Evolutionary conservation across 1,140 invertebrate genomes (phyloP).

Genomic region (Drosophila aff.): DNA sequence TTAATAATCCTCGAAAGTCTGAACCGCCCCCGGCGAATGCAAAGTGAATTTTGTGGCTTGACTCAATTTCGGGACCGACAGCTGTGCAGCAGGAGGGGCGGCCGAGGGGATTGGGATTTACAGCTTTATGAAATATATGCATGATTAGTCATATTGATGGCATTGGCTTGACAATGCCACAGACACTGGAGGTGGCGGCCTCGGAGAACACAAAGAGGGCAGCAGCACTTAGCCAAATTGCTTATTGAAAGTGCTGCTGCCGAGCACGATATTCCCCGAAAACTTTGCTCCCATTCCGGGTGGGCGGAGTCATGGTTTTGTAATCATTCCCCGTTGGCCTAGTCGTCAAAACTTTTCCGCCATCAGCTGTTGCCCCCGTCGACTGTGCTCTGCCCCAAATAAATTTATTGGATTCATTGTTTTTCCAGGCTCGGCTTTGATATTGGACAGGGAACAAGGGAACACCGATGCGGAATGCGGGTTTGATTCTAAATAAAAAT

Average conservation of each 20-base stretch:
- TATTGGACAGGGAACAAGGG: conserved; percentile 35
- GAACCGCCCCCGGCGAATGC: conserved; percentile 62
- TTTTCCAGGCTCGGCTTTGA: conserved; percentile 31
- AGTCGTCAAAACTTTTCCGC: conserved; percentile 54
- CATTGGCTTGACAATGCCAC: conserved; percentile 54
- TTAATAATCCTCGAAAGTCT: conserved; percentile 76
- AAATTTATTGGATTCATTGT: conserved; percentile 71
- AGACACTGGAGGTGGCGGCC: conserved; percentile 9
- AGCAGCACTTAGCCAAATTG: conserved; percentile 76
- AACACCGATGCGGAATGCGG: conserved; percentile 26
- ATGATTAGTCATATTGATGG: conserved; percentile 81
- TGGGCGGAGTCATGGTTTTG: conserved; percentile 50
- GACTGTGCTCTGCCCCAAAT: background rate
- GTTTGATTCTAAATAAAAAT: conserved; percentile 27
- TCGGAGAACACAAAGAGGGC: conserved; percentile 4
- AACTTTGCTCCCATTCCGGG: conserved; percentile 38
- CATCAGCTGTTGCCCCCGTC: conserved; percentile 54
- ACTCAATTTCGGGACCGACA: conserved; percentile 76
- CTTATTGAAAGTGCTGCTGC: conserved; percentile 75
- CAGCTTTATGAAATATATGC: conserved; percentile 73
- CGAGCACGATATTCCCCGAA: conserved; percentile 39
- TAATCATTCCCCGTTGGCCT: conserved; percentile 60
- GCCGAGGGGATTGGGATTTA: conserved; percentile 29
- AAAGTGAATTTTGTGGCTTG: conserved; percentile 82
- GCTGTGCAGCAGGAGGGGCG: conserved; percentile 48